Conservation (phyloP, 2,797 vertebrate genomes). For the Halcyon chelicuti region DNA sequence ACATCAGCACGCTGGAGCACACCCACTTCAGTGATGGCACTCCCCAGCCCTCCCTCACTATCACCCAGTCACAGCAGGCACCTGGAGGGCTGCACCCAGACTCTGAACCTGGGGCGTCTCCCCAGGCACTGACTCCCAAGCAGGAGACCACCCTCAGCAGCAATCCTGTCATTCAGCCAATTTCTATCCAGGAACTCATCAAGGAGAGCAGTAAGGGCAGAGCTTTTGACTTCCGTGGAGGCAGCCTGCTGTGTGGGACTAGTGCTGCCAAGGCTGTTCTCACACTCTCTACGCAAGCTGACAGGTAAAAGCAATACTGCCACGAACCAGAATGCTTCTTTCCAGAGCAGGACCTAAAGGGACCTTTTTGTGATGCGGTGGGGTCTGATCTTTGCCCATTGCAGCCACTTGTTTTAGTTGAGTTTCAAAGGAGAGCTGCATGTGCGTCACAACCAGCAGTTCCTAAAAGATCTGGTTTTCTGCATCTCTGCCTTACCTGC, state of each 20-base stretch:
- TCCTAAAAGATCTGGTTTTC: not conserved
- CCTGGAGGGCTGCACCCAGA: constrained; percentile 63
- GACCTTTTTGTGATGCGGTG: not conserved
- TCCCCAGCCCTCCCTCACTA: constrained; percentile 84
- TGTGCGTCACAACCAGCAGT: not conserved
- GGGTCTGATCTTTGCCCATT: not conserved
- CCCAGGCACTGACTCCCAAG: constrained; percentile 75
- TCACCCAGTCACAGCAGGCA: constrained; percentile 87
- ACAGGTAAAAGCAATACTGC: constrained; percentile 81
- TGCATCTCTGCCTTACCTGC: not conserved
- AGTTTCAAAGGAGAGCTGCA: not conserved
- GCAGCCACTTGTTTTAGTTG: not conserved
- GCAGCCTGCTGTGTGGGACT: constrained; percentile 88
- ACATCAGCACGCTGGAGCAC: constrained; percentile 94
- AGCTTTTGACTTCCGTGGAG: constrained; percentile 85
- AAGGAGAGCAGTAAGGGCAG: constrained; percentile 84
- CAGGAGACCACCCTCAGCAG: constrained; percentile 82
- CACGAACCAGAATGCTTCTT: not conserved
- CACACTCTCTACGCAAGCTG: constrained; percentile 91
- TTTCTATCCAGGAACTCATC: constrained; percentile 93
- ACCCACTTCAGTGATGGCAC: constrained; percentile 91
- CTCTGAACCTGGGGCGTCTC: constrained; percentile 42
- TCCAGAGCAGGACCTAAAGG: not conserved
- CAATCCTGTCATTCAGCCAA: constrained; percentile 87
- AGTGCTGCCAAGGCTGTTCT: constrained; percentile 90